Evolutionary conservation across 23 tunicate species (phyloP).

Genomic region (Clavelina lepadiformis): DNA sequence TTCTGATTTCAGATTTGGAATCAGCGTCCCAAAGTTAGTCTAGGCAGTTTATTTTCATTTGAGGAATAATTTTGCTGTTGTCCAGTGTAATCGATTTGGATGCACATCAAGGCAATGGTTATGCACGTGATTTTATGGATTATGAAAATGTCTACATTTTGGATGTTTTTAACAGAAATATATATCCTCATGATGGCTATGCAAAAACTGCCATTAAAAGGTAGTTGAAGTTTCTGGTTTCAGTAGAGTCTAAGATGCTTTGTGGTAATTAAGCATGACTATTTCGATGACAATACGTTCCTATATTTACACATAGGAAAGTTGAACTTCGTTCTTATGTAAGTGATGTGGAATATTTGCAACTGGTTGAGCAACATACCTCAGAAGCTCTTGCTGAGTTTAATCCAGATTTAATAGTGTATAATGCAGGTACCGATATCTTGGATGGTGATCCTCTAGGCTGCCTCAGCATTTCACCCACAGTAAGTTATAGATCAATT

Average conservation of each 20-base stretch:
- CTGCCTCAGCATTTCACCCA: conserved; percentile 37
- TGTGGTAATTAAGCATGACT: background rate
- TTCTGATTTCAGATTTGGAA: too few species aligned
- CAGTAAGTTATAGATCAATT: conserved; percentile 9
- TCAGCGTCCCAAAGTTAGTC: too few species aligned
- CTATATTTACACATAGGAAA: conserved; percentile 24
- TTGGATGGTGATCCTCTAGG: conserved; percentile 78
- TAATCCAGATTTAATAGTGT: conserved; percentile 64
- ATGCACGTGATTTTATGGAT: conserved; percentile 80
- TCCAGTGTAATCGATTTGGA: conserved; percentile 82
- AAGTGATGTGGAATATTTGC: conserved; percentile 40
- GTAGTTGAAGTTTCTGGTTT: conserved; percentile 11
- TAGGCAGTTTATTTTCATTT: too few species aligned
- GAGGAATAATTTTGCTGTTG: too few species aligned
- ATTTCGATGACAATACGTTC: background rate
- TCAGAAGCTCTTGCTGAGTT: conserved; percentile 47
- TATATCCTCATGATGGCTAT: conserved; percentile 72
- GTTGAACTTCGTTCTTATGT: conserved; percentile 48
- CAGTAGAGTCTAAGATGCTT: background rate
- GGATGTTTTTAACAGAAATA: conserved; percentile 72
- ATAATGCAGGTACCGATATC: conserved; percentile 94
- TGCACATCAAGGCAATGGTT: conserved; percentile 96
- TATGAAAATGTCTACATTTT: conserved; percentile 65
- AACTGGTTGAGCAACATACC: conserved; percentile 33
- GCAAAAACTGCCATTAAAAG: conserved; percentile 69